A percentile compares a stretch with the other conserved stretches of the same genome.
Evolutionary conservation across 2,888 invertebrate species (phyloP).

Genomic region (Tipula unca): DNA sequence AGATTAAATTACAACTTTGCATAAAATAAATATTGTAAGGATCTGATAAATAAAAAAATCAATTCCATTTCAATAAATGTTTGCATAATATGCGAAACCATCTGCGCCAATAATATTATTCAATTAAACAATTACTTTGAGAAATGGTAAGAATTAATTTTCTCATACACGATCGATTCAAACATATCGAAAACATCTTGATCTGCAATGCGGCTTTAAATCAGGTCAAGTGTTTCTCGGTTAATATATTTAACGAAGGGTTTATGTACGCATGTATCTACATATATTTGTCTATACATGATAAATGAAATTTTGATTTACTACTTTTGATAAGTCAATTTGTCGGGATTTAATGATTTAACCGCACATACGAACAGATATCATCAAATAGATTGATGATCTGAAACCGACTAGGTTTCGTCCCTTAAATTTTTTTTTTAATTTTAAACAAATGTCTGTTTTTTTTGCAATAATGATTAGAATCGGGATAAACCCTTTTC

Average conservation of each 20-base stretch:
- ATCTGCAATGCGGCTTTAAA: neutral
- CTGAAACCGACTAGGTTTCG: neutral
- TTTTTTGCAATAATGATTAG: neutral
- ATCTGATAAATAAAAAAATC: neutral
- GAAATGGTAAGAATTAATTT: neutral
- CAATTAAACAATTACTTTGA: neutral
- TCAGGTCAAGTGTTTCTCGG: neutral
- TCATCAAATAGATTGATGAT: neutral
- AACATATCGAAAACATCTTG: neutral
- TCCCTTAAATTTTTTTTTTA: neutral
- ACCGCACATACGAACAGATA: neutral
- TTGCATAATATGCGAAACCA: neutral
- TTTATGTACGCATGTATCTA: neutral
- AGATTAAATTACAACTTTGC: neutral
- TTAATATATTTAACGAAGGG: neutral
- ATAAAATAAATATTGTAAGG: neutral
- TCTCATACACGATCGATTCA: neutral
- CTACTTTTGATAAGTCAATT: neutral
- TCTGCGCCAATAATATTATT: neutral
- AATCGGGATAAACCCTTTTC: slow-evolving; percentile 3
- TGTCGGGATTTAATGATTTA: neutral
- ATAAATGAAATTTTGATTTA: neutral
- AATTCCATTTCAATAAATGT: neutral
- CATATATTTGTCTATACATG: neutral
- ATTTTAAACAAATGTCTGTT: neutral